Evolutionary conservation across 2,797 vertebrate genomes (phyloP), one percentile per base, ranked within the genome.

Genomic region (Brachymystax lenok): DNA sequence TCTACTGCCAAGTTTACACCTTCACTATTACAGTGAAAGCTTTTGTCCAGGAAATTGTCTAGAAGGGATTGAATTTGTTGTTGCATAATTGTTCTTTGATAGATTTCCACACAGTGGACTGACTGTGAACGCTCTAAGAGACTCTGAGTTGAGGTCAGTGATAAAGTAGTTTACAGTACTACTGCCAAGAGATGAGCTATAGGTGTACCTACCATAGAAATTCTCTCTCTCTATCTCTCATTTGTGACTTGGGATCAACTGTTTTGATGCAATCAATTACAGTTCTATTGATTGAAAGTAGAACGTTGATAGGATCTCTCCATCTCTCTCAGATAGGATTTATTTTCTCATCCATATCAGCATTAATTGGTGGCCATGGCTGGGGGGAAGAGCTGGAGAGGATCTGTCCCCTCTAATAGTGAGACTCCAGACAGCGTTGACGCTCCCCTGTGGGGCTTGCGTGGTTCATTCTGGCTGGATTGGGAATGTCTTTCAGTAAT

Each of bases 191-290:
- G 24, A 24, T 24, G 24, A 24, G 24, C 24, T 24, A 24, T 24
- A 24, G 24, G 24, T 24, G 24, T 24, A 24, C 24, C 24, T 24
- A 24, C 24, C 24, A 24, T 24, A 24, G 24, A 1, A 24, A 24
- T 24, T 24, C 24, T 24, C 24, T 24, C 24, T 24, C 24, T 24
- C 24, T 24, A 24, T 24, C 24, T 24, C 24, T 24, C 24, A 91
- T 95, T 92, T 94, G 94, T 73, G 92, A 92, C 88, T 93, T 90
- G 92, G 91, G 92, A 94, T 92, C 86, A 90, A 88, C 87, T 90
- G 92, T 93, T 93, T 88, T 94, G 91, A 95, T 93, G 89, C 91
- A 94, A 94, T 94, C 94, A 94, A 92, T 94, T 94, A 84, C 88
- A 79, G 83, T 7, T 83, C 89, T 92, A 95, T 95, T 92, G 94